Percentiles rank a stretch among this genome's conserved stretches.
phyloP scores from a whole-genome alignment of 2,113 vertebrate genomes.

The Nibea albiflora region DNA sequence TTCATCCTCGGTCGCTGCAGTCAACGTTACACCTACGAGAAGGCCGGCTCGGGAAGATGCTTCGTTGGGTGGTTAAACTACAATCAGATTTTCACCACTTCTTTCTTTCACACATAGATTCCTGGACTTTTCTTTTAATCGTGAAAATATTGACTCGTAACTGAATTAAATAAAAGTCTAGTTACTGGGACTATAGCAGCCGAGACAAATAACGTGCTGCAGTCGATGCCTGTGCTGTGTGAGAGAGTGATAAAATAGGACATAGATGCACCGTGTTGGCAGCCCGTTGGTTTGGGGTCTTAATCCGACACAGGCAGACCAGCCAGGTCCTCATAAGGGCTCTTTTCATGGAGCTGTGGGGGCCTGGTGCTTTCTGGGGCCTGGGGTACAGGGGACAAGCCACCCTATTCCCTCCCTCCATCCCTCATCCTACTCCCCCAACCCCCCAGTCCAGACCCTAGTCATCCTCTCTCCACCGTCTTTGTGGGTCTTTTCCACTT shows the following conservation, averaged over 20 bases:
- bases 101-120: too few species aligned
- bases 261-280: constrained; percentile 67
- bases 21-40: background rate
- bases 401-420: constrained; percentile 20
- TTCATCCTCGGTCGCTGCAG: too few species aligned
- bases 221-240: constrained; percentile 25
- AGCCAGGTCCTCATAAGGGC: constrained; percentile 82
- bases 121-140: too few species aligned
- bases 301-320: constrained; percentile 79
- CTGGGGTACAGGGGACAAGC: constrained; percentile 63
- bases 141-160: background rate
- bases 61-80: too few species aligned
- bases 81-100: too few species aligned
- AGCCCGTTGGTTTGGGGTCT: constrained; percentile 65
- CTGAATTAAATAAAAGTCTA: background rate
- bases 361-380: constrained; percentile 69
- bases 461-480: constrained; percentile 79
- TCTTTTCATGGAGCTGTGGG: constrained; percentile 77
- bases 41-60: background rate
- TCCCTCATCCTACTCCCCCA: constrained; percentile 11
- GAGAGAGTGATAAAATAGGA: constrained; percentile 72
- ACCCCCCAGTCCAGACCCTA: constrained; percentile 63
- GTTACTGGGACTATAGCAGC: too few species aligned
- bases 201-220: background rate
- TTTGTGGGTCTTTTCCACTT: constrained; percentile 85